These are phyloP conservation scores for Limnephilus lunatus DNA, from an alignment of 2,888 invertebrate genomes.

Conservation along the genomic window DNA sequence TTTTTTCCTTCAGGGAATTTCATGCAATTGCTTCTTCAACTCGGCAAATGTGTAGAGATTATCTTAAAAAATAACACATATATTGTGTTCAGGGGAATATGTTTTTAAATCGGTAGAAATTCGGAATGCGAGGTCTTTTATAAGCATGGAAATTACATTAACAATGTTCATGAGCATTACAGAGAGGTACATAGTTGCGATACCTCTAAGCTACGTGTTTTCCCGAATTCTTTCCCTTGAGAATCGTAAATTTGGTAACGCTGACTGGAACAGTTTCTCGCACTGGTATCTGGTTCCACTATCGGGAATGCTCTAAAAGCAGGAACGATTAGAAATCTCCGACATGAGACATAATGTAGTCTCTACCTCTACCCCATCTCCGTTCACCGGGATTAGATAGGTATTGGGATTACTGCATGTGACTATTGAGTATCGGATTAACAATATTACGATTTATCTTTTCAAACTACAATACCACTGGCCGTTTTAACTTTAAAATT, in stretches of 20 bases:
- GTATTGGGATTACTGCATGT: neutral
- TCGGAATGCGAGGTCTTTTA: too few species aligned
- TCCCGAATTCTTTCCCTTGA: conserved; percentile 33
- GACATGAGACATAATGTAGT: neutral
- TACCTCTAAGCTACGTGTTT: neutral
- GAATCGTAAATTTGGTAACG: conserved; percentile 22
- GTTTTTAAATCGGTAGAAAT: too few species aligned
- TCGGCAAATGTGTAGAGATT: too few species aligned
- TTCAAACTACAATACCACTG: neutral
- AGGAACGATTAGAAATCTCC: neutral
- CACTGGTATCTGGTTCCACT: neutral
- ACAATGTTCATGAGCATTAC: neutral
- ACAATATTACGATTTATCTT: too few species aligned
- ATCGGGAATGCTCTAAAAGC: neutral
- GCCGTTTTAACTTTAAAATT: neutral
- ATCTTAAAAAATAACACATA: too few species aligned
- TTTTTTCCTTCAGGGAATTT: too few species aligned
- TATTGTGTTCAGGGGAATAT: too few species aligned
- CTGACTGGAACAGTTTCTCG: conserved; percentile 16
- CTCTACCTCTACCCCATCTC: neutral
- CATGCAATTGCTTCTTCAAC: too few species aligned
- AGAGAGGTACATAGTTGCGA: neutral
- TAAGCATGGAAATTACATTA: neutral
- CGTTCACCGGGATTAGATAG: neutral
- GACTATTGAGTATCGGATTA: too few species aligned